These are phyloP conservation scores for Scatophagus argus DNA, from an alignment of 2,113 vertebrate genomes.

Conservation along the genomic window DNA sequence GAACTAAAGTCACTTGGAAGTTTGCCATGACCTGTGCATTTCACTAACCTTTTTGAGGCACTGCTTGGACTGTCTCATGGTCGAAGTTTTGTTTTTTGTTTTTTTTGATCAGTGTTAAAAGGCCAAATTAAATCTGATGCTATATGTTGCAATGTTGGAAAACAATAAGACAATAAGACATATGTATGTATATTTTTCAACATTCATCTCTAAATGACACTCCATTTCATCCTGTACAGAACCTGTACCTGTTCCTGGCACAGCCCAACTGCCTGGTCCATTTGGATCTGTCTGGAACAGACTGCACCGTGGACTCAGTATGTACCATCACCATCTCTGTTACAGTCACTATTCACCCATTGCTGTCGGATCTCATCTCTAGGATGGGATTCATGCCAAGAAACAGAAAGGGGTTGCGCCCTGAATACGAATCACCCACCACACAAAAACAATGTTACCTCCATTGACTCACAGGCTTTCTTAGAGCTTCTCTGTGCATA, in stretches of 20 bases:
- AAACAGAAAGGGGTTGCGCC: constrained; percentile 9
- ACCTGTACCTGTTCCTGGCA: constrained; percentile 91
- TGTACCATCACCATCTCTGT: constrained; percentile 70
- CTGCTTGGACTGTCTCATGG: background rate
- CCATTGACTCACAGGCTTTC: constrained; percentile 17
- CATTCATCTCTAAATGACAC: background rate
- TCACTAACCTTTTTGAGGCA: background rate
- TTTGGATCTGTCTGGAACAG: constrained; percentile 90
- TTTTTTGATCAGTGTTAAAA: background rate
- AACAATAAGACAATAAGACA: background rate
- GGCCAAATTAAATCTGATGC: background rate
- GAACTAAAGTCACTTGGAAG: background rate
- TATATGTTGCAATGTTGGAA: background rate
- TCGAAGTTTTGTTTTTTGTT: background rate
- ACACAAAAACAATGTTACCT: constrained; percentile 37
- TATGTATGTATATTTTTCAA: background rate
- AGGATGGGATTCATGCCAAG: constrained; percentile 51
- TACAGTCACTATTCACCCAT: constrained; percentile 29
- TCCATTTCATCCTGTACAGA: constrained; percentile 74
- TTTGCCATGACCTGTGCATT: background rate
- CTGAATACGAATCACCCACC: constrained; percentile 51
- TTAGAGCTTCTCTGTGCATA: constrained; percentile 21
- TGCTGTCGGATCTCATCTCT: constrained; percentile 49
- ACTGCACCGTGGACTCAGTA: constrained; percentile 90
- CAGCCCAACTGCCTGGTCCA: constrained; percentile 92